Evolutionary conservation across 2,888 invertebrate genomes (phyloP).

Genomic region (Coenonympha arcania): DNA sequence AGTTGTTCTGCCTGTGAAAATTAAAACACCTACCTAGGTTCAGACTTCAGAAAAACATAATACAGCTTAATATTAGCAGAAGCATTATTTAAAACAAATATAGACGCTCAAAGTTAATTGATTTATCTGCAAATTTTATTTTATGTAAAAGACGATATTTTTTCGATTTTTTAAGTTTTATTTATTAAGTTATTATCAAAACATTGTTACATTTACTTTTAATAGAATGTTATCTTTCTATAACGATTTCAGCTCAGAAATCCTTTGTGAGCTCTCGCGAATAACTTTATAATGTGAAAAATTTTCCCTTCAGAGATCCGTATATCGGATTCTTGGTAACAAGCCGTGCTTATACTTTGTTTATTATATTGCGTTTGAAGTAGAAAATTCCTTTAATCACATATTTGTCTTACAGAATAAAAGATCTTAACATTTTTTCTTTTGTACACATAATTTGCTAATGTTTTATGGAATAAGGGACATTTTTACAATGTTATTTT

Average conservation of each 20-base stretch:
- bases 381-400: constrained; percentile 1
- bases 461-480: not conserved
- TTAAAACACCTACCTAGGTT: too few species aligned
- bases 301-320: not conserved
- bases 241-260: constrained; percentile 5
- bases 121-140: too few species aligned
- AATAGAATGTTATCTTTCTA: constrained; percentile 4
- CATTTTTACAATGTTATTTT: not conserved
- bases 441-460: constrained; percentile 1
- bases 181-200: too few species aligned
- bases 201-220: not conserved
- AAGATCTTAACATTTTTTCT: constrained; percentile 1
- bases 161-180: too few species aligned
- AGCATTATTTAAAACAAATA: too few species aligned
- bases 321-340: constrained; percentile 2
- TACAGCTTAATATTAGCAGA: too few species aligned
- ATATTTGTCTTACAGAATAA: constrained; percentile 5
- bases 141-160: too few species aligned
- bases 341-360: not conserved
- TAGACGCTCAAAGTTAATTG: too few species aligned
- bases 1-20: too few species aligned
- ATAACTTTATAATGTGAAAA: constrained; percentile 12
- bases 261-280: constrained; percentile 8
- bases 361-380: constrained; percentile 7
- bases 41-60: too few species aligned